Conservation (phyloP, 1,140 invertebrate species). For the Drosophila jambulina region DNA sequence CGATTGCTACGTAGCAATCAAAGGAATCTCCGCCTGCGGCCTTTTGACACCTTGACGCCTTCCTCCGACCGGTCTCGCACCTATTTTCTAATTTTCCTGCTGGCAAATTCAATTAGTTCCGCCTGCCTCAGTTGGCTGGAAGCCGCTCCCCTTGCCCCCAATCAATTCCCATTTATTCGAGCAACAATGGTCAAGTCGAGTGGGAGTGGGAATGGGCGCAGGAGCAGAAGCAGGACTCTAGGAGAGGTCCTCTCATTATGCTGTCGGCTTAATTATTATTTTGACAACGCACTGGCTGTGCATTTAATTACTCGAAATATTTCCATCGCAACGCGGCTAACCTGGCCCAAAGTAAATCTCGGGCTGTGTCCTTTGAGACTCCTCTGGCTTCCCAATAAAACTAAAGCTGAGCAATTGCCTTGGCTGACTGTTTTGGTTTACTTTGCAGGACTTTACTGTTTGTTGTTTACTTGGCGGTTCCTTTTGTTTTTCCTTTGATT, state of each 20-base stretch:
- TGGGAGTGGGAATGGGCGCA: too few species aligned
- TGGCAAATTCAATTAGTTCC: constrained; percentile 53
- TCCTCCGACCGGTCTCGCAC: constrained; percentile 25
- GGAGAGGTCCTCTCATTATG: constrained; percentile 53
- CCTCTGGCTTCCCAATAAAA: constrained; percentile 24
- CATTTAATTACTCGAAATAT: constrained; percentile 76
- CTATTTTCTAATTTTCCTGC: constrained; percentile 47
- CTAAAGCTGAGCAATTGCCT: constrained; percentile 29
- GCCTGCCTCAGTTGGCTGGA: constrained; percentile 14
- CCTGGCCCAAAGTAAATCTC: constrained; percentile 16
- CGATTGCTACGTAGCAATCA: constrained; percentile 20
- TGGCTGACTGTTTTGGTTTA: constrained; percentile 46
- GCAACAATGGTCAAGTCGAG: constrained; percentile 22
- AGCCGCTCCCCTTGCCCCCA: constrained; percentile 12
- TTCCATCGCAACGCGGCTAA: constrained; percentile 34
- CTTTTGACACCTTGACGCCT: constrained; percentile 42
- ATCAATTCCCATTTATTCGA: constrained; percentile 46
- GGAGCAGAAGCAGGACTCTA: not conserved
- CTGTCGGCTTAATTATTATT: constrained; percentile 78
- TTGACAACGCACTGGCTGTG: constrained; percentile 62
- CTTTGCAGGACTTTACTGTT: constrained; percentile 35
- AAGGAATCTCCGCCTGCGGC: constrained; percentile 33
- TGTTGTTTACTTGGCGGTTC: constrained; percentile 63
- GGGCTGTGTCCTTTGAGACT: constrained; percentile 5
- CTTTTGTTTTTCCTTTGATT: constrained; percentile 69